These are phyloP conservation scores for Xestia sexstrigata DNA, from an alignment of 2,888 invertebrate genomes.

Conservation along the genomic window DNA sequence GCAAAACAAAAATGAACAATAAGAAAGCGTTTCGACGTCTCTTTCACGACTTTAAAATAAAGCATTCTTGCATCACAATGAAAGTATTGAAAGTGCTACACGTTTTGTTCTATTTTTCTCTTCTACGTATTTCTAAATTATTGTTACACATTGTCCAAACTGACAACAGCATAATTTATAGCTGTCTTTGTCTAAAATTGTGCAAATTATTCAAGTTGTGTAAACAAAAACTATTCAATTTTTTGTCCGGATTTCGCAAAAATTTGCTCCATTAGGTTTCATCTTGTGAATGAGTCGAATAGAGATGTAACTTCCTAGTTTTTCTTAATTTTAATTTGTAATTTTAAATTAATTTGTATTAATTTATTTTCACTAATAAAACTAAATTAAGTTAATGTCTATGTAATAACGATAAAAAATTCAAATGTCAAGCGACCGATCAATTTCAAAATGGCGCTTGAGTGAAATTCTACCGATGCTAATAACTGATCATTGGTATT, in stretches of 20 bases:
- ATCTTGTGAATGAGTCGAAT: slow-evolving; percentile 40
- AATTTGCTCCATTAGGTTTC: slow-evolving; percentile 54
- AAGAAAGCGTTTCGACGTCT: slow-evolving; percentile 15
- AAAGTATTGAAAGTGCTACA: slow-evolving; percentile 56
- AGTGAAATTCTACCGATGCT: slow-evolving; percentile 60
- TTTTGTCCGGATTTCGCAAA: slow-evolving; percentile 63
- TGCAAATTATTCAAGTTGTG: slow-evolving; percentile 69
- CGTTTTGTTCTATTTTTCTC: slow-evolving; percentile 56
- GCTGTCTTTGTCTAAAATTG: slow-evolving; percentile 68
- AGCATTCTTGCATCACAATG: slow-evolving; percentile 48
- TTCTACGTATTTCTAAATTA: slow-evolving; percentile 60
- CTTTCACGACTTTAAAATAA: slow-evolving; percentile 25
- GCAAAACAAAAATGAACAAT: slow-evolving; percentile 31
- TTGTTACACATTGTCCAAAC: slow-evolving; percentile 60
- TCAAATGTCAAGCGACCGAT: slow-evolving; percentile 53
- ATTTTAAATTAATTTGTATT: slow-evolving; percentile 31
- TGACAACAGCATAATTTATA: slow-evolving; percentile 67
- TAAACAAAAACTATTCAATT: slow-evolving; percentile 64
- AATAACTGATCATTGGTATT: slow-evolving; percentile 62
- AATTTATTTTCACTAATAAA: slow-evolving; percentile 39
- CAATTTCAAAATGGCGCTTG: slow-evolving; percentile 60
- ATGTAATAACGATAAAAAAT: slow-evolving; percentile 55
- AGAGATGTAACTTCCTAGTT: slow-evolving; percentile 34
- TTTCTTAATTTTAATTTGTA: slow-evolving; percentile 20
- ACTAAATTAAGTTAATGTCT: slow-evolving; percentile 36